Base-by-base conservation (phyloP, 2,113 vertebrate species). In the Poeciliopsis prolifica region DNA sequence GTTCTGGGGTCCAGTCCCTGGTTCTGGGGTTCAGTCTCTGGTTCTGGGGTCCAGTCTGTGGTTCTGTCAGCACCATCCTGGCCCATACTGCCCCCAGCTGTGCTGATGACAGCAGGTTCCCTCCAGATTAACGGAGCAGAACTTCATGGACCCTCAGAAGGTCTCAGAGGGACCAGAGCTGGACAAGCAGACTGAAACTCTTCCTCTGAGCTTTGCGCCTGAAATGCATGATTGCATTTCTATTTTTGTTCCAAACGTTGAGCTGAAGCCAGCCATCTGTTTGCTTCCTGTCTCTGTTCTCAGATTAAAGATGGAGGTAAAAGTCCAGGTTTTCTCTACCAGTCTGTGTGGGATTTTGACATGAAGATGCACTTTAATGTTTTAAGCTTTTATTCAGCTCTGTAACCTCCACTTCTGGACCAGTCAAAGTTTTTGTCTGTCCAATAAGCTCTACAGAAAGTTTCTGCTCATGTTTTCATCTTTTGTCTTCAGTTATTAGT, bases 111-210 rank as follows among this genome's bases (percentile, higher is more conserved):
- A 66, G 75, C 63, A 40, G 33, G 24, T 60, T 72, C 48, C 5
- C 54, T 28, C 0, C 62, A 81, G 82, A 89, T 82, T 79, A 87
- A 87, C 84, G 73, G 68, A 37, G 68, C 51, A 10, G 14, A 44
- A 40, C 42, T 44, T 14, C 42, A 1, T 44, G 42, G 42, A 60
- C 15, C 15, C 60, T 64, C 72, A 19, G 64, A 31, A 73, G 83
- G 78, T 82, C 83, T 61, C 17, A 12, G 81, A 62, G 65, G 17
- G 13, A 5, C 28, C 24, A 6, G 17, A 12, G 19, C 17, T 42
- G n/a, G 66, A 68, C 35, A 35, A 44, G 42, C 42, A 60, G 19
- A 2, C 33, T 33, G 33, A 33, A 33, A 33, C 3, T 51, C 10
- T 0, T 13, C 13, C 2, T 74, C 61, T 1, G 3, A 63, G 44